phyloP scores from a whole-genome alignment of 2,797 vertebrate species.

The Amazonetta brasiliensis region DNA sequence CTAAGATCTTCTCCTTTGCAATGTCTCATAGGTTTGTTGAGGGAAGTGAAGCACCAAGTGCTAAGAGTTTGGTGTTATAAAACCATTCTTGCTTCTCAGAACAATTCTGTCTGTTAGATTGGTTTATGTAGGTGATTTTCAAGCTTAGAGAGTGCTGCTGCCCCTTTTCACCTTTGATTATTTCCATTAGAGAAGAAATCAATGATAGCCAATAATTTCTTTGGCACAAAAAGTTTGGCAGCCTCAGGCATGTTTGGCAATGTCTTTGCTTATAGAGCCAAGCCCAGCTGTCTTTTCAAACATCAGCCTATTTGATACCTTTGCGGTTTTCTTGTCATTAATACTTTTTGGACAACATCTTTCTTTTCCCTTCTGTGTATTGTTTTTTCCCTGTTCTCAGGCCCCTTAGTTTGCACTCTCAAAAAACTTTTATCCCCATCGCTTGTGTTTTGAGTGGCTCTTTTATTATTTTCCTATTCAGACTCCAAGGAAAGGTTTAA shows the following conservation, averaged over 20 bases:
- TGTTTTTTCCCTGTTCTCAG: not conserved
- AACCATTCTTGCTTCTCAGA: not conserved
- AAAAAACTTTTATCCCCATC: not conserved
- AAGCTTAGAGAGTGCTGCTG: not conserved
- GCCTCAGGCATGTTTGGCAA: not conserved
- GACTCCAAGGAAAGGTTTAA: not conserved
- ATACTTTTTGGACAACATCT: not conserved
- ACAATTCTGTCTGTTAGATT: not conserved
- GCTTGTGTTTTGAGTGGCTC: not conserved
- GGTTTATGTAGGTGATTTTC: not conserved
- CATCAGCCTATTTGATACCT: not conserved
- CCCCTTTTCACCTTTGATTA: not conserved
- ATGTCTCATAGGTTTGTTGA: not conserved
- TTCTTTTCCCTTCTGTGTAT: not conserved
- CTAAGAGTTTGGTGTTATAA: not conserved
- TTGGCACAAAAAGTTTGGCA: not conserved
- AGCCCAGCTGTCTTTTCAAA: not conserved
- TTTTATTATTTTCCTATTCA: not conserved
- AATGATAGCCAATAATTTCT: not conserved
- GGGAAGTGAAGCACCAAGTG: not conserved
- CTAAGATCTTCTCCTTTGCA: not conserved
- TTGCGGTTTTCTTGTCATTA: not conserved
- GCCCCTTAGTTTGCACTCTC: not conserved
- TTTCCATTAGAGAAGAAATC: not conserved
- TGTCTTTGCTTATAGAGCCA: not conserved